These are phyloP conservation scores for Eupsilia transversa DNA, from an alignment of 2,888 invertebrate species.

Conservation along the genomic window DNA sequence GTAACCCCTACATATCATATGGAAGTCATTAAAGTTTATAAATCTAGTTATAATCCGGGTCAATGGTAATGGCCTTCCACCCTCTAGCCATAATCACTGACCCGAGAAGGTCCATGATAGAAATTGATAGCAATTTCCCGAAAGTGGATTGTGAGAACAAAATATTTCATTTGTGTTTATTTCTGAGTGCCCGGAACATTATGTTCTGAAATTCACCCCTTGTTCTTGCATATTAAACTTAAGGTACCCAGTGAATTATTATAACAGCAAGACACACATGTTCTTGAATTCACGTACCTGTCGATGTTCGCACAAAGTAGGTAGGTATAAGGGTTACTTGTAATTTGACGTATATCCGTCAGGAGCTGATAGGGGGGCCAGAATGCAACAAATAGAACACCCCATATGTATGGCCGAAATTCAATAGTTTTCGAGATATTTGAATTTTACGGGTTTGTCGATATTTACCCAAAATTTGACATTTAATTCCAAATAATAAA, in stretches of 20 bases:
- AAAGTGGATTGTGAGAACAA: conserved; percentile 54
- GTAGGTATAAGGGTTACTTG: too few relatives aligned
- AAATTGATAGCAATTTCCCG: conserved; percentile 55
- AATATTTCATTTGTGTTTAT: conserved; percentile 38
- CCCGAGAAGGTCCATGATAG: conserved; percentile 51
- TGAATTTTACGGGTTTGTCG: too few relatives aligned
- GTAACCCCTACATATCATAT: conserved; percentile 34
- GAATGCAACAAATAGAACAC: too few relatives aligned
- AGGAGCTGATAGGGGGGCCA: too few relatives aligned
- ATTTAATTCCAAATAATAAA: too few relatives aligned
- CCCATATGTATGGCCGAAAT: too few relatives aligned
- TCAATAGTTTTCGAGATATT: too few relatives aligned
- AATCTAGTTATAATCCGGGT: conserved; percentile 65
- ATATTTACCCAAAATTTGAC: too few relatives aligned
- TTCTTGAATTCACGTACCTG: neutral
- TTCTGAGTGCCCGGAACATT: neutral
- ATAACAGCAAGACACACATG: neutral
- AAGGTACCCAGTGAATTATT: neutral
- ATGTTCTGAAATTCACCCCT: conserved; percentile 10
- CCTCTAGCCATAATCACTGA: conserved; percentile 57
- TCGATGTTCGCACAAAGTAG: neutral
- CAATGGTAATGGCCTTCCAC: conserved; percentile 53
- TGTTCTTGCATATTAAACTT: neutral
- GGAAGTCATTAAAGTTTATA: conserved; percentile 62
- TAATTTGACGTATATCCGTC: too few relatives aligned